phyloP scores from a whole-genome alignment of 1,140 invertebrate genomes.

The Habropoda laboriosa region DNA sequence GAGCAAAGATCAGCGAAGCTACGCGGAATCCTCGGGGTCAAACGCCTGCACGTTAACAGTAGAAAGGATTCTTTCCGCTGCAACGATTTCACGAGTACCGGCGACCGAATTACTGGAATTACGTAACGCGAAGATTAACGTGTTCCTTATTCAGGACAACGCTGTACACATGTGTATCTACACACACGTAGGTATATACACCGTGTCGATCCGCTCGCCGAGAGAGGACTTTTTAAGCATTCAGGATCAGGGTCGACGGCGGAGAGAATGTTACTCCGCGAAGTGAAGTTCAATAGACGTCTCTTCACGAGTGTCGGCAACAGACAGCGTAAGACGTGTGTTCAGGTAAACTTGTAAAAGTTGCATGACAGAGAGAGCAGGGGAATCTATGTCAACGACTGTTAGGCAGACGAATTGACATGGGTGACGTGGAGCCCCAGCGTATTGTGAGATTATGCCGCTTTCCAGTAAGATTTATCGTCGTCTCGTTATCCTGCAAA shows the following conservation, averaged over 20 bases:
- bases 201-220: background rate
- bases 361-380: background rate
- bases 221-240: background rate
- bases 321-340: no score
- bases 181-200: no score
- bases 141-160: background rate
- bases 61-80: background rate
- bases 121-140: slow-evolving; percentile 29
- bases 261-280: background rate
- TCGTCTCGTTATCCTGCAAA: background rate
- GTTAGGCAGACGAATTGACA: slow-evolving; percentile 1
- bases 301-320: background rate
- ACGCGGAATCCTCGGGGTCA: slow-evolving; percentile 5
- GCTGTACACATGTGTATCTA: no score
- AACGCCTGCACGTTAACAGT: background rate
- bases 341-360: background rate
- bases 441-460: background rate
- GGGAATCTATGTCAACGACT: slow-evolving; percentile 23
- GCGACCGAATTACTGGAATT: slow-evolving; percentile 10
- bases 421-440: background rate
- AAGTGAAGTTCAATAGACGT: background rate
- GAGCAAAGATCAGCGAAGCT: slow-evolving; percentile 11
- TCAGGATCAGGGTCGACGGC: slow-evolving; percentile 25
- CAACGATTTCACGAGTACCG: background rate
- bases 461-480: slow-evolving; percentile 1